A percentile compares a stretch with the other conserved stretches of the same genome.
These are phyloP conservation scores for Crocuta crocuta DNA, from an alignment of 2,113 vertebrate species.

Conservation along the genomic window DNA sequence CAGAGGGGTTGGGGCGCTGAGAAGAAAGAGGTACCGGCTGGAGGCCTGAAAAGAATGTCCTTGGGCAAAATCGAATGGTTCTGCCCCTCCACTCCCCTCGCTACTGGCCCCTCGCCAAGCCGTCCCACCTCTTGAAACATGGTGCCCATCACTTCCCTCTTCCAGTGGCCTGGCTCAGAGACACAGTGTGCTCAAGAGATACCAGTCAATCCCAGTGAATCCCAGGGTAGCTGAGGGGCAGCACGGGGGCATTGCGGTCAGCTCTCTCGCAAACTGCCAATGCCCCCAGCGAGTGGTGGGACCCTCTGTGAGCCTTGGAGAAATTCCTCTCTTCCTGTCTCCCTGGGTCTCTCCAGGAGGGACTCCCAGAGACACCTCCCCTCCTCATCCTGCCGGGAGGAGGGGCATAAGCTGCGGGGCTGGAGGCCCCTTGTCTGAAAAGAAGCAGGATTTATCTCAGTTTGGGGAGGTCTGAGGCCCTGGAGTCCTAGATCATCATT, in stretches of 20 bases:
- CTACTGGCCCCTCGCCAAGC: background rate
- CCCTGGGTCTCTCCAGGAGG: background rate
- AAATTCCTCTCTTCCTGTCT: conserved; percentile 55
- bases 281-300: background rate
- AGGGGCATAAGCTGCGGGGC: conserved; percentile 50
- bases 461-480: conserved; percentile 82
- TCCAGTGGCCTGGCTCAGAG: background rate
- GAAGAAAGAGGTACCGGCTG: background rate
- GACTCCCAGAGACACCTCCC: background rate
- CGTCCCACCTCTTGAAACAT: background rate
- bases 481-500: conserved; percentile 85
- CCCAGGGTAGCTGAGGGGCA: background rate
- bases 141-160: background rate
- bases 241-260: background rate
- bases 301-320: conserved; percentile 1
- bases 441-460: conserved; percentile 85
- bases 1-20: background rate
- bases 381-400: background rate
- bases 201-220: background rate
- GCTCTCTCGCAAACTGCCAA: background rate
- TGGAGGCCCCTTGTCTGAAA: conserved; percentile 57
- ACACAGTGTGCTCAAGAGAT: background rate
- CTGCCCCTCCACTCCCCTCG: background rate
- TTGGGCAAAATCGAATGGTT: background rate
- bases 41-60: background rate